phyloP scores from a whole-genome alignment of 2,888 invertebrate genomes.

The Mylabris sibirica region DNA sequence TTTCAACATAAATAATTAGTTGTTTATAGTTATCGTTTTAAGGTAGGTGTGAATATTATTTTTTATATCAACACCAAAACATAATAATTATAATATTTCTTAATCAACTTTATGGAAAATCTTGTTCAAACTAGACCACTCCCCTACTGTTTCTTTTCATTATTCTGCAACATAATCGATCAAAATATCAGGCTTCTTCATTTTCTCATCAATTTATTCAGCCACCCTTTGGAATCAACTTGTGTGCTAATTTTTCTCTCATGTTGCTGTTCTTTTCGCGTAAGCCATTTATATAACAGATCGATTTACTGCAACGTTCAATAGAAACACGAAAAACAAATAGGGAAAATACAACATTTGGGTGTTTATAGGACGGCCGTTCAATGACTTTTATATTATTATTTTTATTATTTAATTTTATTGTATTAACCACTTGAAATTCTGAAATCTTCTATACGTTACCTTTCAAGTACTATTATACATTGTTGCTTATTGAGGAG shows the following conservation, averaged over 20 bases:
- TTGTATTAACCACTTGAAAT: background rate
- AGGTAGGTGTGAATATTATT: background rate
- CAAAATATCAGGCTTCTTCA: too few relatives aligned
- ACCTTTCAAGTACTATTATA: conserved; percentile 7
- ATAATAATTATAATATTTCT: background rate
- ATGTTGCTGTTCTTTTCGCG: background rate
- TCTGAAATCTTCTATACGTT: conserved; percentile 2
- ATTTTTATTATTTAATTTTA: background rate
- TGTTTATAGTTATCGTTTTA: background rate
- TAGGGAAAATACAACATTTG: background rate
- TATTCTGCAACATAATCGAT: background rate
- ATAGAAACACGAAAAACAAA: background rate
- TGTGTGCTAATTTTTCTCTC: background rate
- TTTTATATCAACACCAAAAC: background rate
- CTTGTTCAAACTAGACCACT: background rate
- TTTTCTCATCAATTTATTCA: too few relatives aligned
- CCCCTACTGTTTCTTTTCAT: background rate
- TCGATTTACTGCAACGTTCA: background rate
- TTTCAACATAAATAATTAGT: background rate
- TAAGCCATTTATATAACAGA: too few relatives aligned
- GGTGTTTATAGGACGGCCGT: background rate
- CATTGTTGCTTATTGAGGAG: background rate
- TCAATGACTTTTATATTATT: background rate
- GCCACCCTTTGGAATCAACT: too few relatives aligned
- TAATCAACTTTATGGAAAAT: background rate